These are phyloP conservation scores for Thamnophis sirtalis DNA, from an alignment of 2,113 vertebrate species.

Conservation along the genomic window DNA sequence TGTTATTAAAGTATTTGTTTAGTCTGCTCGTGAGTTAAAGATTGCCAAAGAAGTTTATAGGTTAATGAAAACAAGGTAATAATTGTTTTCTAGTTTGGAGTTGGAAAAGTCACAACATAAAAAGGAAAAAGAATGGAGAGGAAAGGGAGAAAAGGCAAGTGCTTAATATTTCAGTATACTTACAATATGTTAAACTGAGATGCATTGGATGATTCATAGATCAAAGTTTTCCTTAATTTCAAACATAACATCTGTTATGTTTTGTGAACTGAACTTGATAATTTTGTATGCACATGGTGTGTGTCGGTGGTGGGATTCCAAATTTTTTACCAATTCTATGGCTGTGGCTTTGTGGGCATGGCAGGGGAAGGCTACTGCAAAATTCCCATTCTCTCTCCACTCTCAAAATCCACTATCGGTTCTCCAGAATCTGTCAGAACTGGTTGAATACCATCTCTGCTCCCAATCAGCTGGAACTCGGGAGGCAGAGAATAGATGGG, in stretches of 20 bases:
- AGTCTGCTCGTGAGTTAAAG: background rate
- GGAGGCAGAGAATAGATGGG: too few species aligned
- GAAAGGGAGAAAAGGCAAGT: background rate
- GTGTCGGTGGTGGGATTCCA: background rate
- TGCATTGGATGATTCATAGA: background rate
- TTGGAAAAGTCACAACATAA: background rate
- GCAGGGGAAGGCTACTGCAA: too few species aligned
- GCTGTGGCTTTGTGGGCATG: too few species aligned
- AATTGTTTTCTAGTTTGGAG: background rate
- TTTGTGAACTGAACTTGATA: background rate
- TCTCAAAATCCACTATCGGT: too few species aligned
- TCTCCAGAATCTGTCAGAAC: too few species aligned
- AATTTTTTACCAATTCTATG: too few species aligned
- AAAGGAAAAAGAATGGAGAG: background rate
- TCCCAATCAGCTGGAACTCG: too few species aligned
- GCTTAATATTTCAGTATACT: background rate
- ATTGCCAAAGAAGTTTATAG: background rate
- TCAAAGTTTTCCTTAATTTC: background rate
- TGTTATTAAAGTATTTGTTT: background rate
- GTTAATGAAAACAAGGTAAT: background rate
- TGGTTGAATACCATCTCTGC: too few species aligned
- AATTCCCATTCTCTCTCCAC: too few species aligned
- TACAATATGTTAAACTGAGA: background rate
- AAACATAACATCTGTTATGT: background rate
- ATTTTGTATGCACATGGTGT: background rate